These are phyloP conservation scores for Dendroctonus valens DNA, from an alignment of 1,140 invertebrate species.

Conservation along the genomic window DNA sequence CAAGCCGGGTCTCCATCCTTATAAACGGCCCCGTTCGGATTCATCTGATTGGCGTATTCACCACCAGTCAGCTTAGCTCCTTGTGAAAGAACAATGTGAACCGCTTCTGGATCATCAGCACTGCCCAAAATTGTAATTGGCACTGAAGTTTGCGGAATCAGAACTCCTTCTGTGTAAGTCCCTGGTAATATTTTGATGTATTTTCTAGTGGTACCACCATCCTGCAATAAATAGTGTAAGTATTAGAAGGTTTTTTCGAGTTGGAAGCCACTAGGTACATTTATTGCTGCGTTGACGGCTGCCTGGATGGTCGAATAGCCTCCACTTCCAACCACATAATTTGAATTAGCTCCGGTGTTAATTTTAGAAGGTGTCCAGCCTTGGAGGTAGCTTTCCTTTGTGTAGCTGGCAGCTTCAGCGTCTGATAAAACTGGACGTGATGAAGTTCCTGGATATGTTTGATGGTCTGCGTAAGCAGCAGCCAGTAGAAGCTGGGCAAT, in stretches of 20 bases:
- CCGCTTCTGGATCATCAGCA: constrained; percentile 7
- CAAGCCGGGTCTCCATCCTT: constrained; percentile 21
- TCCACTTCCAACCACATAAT: constrained; percentile 10
- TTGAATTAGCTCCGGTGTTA: not conserved
- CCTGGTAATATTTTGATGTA: constrained; percentile 5
- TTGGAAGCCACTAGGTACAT: not conserved
- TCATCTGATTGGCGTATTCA: constrained; percentile 5
- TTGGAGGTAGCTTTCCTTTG: constrained; percentile 8
- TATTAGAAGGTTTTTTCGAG: not conserved
- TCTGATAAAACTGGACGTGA: constrained; percentile 9
- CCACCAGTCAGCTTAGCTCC: constrained; percentile 5
- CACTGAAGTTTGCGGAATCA: constrained; percentile 11
- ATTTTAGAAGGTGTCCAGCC: constrained; percentile 4
- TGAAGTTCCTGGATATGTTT: constrained; percentile 5
- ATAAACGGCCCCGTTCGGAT: constrained; percentile 2
- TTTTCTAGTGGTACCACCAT: constrained; percentile 14
- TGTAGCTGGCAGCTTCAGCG: constrained; percentile 5
- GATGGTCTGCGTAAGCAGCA: constrained; percentile 6
- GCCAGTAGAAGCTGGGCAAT: too few relatives aligned
- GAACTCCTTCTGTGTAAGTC: constrained; percentile 6
- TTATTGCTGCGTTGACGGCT: constrained; percentile 12
- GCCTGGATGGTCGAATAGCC: constrained; percentile 8
- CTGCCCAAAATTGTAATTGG: constrained; percentile 16
- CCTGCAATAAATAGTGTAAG: not conserved
- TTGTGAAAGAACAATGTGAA: constrained; percentile 9